Evolutionary conservation across 2,113 vertebrate species (phyloP).

Genomic region (Tamias sibiricus): DNA sequence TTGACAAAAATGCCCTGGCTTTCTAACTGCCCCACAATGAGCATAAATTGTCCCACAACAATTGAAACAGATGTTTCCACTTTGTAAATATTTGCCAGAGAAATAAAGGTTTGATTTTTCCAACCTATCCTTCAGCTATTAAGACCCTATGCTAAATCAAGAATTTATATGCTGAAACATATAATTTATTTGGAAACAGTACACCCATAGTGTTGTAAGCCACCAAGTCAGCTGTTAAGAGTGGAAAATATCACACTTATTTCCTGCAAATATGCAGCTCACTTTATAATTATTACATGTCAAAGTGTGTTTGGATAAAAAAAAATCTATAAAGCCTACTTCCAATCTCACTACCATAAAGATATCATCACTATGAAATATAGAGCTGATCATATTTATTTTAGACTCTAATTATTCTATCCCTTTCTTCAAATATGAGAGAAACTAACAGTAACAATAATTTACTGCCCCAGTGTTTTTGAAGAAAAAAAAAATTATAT

Average conservation of each 20-base stretch:
- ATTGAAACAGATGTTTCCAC: conserved; percentile 79
- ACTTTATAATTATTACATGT: conserved; percentile 43
- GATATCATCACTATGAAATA: background rate
- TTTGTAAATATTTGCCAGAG: conserved; percentile 70
- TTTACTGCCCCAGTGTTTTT: background rate
- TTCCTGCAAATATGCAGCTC: conserved; percentile 38
- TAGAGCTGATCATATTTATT: conserved; percentile 16
- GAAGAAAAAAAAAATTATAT: background rate
- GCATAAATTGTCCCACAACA: conserved; percentile 70
- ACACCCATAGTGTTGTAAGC: conserved; percentile 41
- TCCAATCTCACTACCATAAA: conserved; percentile 11
- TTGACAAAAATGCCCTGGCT: conserved; percentile 73
- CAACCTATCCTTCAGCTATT: conserved; percentile 67
- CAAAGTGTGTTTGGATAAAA: conserved; percentile 55
- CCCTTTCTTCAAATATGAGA: conserved; percentile 28
- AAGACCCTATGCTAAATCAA: conserved; percentile 66
- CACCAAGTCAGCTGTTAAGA: conserved; percentile 54
- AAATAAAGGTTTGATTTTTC: conserved; percentile 73
- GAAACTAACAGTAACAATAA: conserved; percentile 21
- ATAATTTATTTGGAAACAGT: conserved; percentile 64
- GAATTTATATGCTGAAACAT: conserved; percentile 75
- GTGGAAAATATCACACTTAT: conserved; percentile 55
- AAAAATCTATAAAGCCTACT: conserved; percentile 45
- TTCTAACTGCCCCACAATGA: conserved; percentile 52
- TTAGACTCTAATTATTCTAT: conserved; percentile 44